phyloP scores from a whole-genome alignment of 2,888 invertebrate species.

The Timema cristinae region DNA sequence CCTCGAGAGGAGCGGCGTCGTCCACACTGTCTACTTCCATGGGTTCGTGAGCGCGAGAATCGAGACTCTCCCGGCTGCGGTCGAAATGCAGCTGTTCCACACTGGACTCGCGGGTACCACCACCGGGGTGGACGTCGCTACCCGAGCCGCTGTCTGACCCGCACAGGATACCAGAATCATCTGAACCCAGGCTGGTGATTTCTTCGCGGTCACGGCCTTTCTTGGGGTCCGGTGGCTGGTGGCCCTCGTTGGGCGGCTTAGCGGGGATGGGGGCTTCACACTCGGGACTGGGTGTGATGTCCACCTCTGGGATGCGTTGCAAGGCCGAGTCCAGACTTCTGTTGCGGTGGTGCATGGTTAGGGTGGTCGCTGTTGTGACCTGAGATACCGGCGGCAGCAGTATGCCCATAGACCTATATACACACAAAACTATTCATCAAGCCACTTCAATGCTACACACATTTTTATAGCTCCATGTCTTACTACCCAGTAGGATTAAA shows the following conservation, averaged over 20 bases:
- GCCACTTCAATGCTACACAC: neutral
- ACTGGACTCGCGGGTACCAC: slow-evolving; percentile 48
- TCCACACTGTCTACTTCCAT: neutral
- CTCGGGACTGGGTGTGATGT: slow-evolving; percentile 62
- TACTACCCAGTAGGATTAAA: no score
- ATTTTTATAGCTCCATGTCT: neutral
- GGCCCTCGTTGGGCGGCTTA: slow-evolving; percentile 21
- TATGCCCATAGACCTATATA: slow-evolving; percentile 61
- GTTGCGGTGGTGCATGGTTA: slow-evolving; percentile 76
- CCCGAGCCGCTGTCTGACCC: slow-evolving; percentile 51
- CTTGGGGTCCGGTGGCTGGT: slow-evolving; percentile 31
- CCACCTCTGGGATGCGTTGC: slow-evolving; percentile 84
- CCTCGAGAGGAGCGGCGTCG: neutral
- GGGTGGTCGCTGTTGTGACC: slow-evolving; percentile 48
- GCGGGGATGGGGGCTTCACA: slow-evolving; percentile 44
- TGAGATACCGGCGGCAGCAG: slow-evolving; percentile 57
- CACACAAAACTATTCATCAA: slow-evolving; percentile 2
- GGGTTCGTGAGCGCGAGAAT: slow-evolving; percentile 46
- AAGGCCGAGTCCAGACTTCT: slow-evolving; percentile 85
- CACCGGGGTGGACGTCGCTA: slow-evolving; percentile 43
- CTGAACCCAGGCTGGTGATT: slow-evolving; percentile 64
- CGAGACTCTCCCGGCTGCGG: slow-evolving; percentile 70
- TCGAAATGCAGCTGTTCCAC: slow-evolving; percentile 50
- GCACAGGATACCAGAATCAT: slow-evolving; percentile 73
- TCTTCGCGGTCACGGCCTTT: slow-evolving; percentile 50